These are phyloP conservation scores for Ptilorrhoa leucosticta DNA, from an alignment of 2,113 vertebrate species.

Conservation along the genomic window DNA sequence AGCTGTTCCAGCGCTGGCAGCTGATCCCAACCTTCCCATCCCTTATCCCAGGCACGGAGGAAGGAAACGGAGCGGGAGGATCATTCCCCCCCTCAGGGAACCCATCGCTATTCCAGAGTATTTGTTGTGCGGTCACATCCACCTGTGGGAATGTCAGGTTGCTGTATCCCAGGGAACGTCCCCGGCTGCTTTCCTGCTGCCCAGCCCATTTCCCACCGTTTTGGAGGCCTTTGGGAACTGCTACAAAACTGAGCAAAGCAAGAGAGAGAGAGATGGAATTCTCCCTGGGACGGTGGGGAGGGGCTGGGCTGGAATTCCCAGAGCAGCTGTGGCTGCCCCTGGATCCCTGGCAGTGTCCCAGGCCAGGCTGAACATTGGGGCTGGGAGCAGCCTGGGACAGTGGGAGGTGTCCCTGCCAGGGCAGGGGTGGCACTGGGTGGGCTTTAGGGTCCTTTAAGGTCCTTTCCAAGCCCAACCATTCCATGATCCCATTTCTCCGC, in stretches of 20 bases:
- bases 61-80: background rate
- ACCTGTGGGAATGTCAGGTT: rapidly evolving
- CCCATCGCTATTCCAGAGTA: rapidly evolving
- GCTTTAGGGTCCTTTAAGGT: background rate
- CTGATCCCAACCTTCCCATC: background rate
- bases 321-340: background rate
- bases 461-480: background rate
- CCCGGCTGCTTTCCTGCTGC: background rate
- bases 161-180: background rate
- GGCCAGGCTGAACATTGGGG: background rate
- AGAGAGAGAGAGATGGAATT: background rate
- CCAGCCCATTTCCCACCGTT: rapidly evolving
- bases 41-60: background rate
- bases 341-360: background rate
- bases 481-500: background rate
- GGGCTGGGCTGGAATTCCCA: background rate
- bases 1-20: background rate
- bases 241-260: background rate
- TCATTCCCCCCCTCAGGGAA: background rate
- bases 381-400: background rate
- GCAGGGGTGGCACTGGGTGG: background rate
- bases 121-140: rapidly evolving
- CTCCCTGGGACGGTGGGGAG: rapidly evolving
- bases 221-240: background rate
- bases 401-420: background rate